Evolutionary conservation across 2,888 invertebrate genomes (phyloP).

Genomic region (Xylota sylvarum): DNA sequence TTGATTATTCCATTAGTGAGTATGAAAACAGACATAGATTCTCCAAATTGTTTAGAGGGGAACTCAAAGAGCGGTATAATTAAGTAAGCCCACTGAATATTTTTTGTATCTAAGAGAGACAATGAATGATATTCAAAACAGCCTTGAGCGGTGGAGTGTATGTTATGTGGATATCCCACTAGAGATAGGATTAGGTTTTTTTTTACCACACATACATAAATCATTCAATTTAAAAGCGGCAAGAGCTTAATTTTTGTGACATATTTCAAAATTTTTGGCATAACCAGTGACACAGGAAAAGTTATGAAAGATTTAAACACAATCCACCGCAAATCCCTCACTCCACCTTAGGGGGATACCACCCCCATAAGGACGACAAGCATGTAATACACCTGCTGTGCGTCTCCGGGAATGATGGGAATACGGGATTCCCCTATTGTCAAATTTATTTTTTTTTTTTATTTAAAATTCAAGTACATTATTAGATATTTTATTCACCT

Average conservation of each 20-base stretch:
- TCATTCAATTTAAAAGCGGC: constrained; percentile 1
- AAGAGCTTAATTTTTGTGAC: constrained; percentile 8
- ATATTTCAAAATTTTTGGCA: constrained; percentile 9
- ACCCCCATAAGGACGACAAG: constrained; percentile 4
- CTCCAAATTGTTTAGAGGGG: constrained; percentile 9
- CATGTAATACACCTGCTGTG: constrained; percentile 35
- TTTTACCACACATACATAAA: constrained; percentile 6
- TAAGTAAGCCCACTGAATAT: background rate
- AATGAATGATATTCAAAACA: too few relatives aligned
- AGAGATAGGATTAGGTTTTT: background rate
- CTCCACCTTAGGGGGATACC: background rate
- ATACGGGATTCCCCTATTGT: constrained; percentile 10
- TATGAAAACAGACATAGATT: constrained; percentile 7
- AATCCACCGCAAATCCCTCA: constrained; percentile 18
- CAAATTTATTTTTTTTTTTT: constrained; percentile 41
- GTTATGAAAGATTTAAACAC: constrained; percentile 12
- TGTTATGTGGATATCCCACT: background rate
- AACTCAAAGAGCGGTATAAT: background rate
- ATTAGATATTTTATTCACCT: constrained; percentile 64
- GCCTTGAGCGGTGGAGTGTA: too few relatives aligned
- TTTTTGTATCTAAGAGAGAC: too few relatives aligned
- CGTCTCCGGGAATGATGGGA: background rate
- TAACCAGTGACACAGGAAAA: constrained; percentile 19
- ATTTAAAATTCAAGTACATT: constrained; percentile 71
- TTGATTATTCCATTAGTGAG: constrained; percentile 48